These are phyloP conservation scores for Dolomedes plantarius DNA, from an alignment of 2,888 invertebrate species.

Conservation along the genomic window DNA sequence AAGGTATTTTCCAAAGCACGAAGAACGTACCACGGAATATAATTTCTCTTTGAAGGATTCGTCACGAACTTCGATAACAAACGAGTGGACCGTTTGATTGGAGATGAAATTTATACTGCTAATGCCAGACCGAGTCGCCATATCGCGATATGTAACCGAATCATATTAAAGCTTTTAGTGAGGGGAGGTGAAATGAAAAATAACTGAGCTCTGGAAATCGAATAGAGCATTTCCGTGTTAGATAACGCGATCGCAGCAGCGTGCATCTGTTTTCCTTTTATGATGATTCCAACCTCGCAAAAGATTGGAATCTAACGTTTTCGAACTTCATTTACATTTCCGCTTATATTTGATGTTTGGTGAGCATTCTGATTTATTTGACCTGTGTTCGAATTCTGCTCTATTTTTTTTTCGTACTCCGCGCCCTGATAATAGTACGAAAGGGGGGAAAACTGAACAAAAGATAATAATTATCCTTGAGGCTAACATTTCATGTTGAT, in stretches of 20 bases:
- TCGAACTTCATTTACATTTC: background rate
- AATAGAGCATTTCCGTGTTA: background rate
- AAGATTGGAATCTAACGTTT: background rate
- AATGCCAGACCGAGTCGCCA: background rate
- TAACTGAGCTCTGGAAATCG: background rate
- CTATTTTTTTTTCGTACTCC: too few species aligned
- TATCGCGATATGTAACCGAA: background rate
- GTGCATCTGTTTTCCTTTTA: background rate
- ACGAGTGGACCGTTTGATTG: background rate
- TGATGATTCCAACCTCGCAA: background rate
- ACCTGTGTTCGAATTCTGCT: background rate
- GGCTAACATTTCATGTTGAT: too few species aligned
- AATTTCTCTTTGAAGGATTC: background rate
- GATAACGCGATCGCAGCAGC: background rate
- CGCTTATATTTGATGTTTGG: background rate
- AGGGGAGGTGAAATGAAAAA: background rate
- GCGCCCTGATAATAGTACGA: too few species aligned
- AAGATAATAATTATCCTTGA: too few species aligned
- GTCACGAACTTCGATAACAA: background rate
- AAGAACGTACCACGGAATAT: background rate
- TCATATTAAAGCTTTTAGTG: background rate
- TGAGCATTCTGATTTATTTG: background rate
- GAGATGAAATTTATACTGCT: background rate
- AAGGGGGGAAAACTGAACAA: too few species aligned
- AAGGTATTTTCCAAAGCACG: constrained; percentile 9